Conservation (phyloP, 2,113 vertebrate species). For the Xenus cinereus region DNA sequence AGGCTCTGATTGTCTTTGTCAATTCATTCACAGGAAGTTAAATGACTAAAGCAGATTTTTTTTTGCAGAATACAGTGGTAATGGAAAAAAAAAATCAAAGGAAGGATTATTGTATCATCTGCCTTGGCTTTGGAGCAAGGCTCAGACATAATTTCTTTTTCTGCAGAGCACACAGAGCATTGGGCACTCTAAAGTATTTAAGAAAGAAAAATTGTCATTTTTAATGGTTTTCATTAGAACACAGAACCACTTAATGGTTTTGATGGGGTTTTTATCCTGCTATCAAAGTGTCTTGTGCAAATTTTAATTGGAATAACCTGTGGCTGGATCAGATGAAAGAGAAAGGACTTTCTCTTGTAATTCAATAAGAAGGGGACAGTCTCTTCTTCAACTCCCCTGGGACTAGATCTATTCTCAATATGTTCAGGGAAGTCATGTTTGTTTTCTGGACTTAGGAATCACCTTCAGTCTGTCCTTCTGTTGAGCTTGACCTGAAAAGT, state of each 20-base stretch:
- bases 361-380: background rate
- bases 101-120: constrained; percentile 7
- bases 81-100: constrained; percentile 10
- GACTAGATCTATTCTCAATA: constrained; percentile 23
- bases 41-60: constrained; percentile 18
- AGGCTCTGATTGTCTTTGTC: constrained; percentile 25
- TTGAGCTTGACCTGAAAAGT: constrained; percentile 12
- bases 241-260: constrained; percentile 8
- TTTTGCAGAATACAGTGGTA: background rate
- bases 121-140: constrained; percentile 17
- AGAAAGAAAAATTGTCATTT: constrained; percentile 35
- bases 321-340: constrained; percentile 15
- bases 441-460: constrained; percentile 21
- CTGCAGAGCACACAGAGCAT: constrained; percentile 39
- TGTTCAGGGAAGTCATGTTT: background rate
- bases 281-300: constrained; percentile 16
- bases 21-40: constrained; percentile 31
- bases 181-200: constrained; percentile 55
- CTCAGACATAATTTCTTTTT: constrained; percentile 20
- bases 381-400: background rate
- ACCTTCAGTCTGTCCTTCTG: constrained; percentile 26
- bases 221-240: constrained; percentile 49
- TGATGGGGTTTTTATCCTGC: constrained; percentile 5
- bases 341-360: background rate
- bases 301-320: constrained; percentile 52